Conservation (phyloP, 1,140 invertebrate genomes). For the Glossosoma conforme region DNA sequence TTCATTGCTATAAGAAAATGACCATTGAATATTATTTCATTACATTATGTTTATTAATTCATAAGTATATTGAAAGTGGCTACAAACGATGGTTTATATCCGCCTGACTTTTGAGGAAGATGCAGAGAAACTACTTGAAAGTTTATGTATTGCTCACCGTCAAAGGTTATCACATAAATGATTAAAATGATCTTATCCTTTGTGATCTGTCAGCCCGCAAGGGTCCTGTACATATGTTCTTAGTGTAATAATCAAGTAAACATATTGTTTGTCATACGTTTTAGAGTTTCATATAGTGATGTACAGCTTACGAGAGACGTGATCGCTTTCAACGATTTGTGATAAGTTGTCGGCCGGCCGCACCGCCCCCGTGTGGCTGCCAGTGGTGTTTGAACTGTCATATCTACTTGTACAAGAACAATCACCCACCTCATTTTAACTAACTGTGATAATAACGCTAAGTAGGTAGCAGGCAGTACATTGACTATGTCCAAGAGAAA, state of each 20-base stretch:
- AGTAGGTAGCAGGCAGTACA: conserved; percentile 54
- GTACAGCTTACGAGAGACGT: conserved; percentile 31
- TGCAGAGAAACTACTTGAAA: conserved; percentile 10
- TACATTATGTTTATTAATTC: conserved; percentile 30
- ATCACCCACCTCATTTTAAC: conserved; percentile 52
- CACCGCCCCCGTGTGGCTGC: conserved; percentile 33
- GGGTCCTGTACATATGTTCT: conserved; percentile 32
- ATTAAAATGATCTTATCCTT: conserved; percentile 24
- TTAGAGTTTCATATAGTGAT: conserved; percentile 31
- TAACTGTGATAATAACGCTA: conserved; percentile 55
- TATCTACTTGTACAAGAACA: conserved; percentile 50
- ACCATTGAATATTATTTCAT: conserved; percentile 29
- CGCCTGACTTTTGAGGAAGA: conserved; percentile 5
- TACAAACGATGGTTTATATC: conserved; percentile 15
- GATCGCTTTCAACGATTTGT: conserved; percentile 31
- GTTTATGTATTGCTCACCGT: conserved; percentile 21
- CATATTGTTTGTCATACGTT: conserved; percentile 32
- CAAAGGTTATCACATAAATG: conserved; percentile 20
- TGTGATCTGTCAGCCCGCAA: conserved; percentile 29
- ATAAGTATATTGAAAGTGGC: conserved; percentile 28
- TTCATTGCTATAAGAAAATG: conserved; percentile 26
- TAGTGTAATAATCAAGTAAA: conserved; percentile 32
- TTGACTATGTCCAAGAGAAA: conserved; percentile 54
- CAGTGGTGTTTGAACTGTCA: conserved; percentile 43
- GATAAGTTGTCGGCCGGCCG: conserved; percentile 27